Percentiles rank a stretch among this genome's conserved stretches.
These are phyloP conservation scores for Tachysurus vachellii DNA, from an alignment of 2,113 vertebrate species.

Conservation along the genomic window DNA sequence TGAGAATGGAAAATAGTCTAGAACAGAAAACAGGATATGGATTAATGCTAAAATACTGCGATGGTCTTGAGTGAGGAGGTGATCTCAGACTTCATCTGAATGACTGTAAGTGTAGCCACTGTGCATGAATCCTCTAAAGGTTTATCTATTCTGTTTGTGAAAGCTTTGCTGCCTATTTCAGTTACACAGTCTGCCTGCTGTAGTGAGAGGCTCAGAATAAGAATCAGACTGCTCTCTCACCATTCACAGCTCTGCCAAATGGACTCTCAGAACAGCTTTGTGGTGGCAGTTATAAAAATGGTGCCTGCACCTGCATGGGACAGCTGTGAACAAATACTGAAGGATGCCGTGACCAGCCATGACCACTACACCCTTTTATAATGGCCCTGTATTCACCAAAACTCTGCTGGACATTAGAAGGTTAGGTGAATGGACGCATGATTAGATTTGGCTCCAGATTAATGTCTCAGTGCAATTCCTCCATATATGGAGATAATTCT, in stretches of 20 bases:
- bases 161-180: not conserved
- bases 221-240: slow-evolving; percentile 30
- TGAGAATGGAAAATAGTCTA: not conserved
- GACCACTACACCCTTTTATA: slow-evolving; percentile 17
- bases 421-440: slow-evolving; percentile 19
- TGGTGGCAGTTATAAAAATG: slow-evolving; percentile 37
- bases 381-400: not conserved
- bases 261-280: slow-evolving; percentile 15
- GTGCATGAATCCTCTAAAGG: not conserved
- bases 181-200: slow-evolving; percentile 8
- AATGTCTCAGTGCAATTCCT: slow-evolving; percentile 22
- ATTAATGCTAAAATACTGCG: not conserved
- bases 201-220: slow-evolving; percentile 11
- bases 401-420: slow-evolving; percentile 17
- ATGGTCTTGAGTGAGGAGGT: not conserved
- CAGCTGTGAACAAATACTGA: slow-evolving; percentile 50
- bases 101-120: not conserved
- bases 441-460: slow-evolving; percentile 34
- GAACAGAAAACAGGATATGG: not conserved
- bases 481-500: slow-evolving; percentile 45
- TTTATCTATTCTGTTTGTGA: not conserved
- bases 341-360: slow-evolving; percentile 21
- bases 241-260: slow-evolving; percentile 28
- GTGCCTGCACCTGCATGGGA: slow-evolving; percentile 31
- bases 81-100: not conserved